A percentile compares a stretch with the other conserved stretches of the same genome.
Evolutionary conservation across 1,140 invertebrate genomes (phyloP).

Genomic region (Ridgeia piscesae): DNA sequence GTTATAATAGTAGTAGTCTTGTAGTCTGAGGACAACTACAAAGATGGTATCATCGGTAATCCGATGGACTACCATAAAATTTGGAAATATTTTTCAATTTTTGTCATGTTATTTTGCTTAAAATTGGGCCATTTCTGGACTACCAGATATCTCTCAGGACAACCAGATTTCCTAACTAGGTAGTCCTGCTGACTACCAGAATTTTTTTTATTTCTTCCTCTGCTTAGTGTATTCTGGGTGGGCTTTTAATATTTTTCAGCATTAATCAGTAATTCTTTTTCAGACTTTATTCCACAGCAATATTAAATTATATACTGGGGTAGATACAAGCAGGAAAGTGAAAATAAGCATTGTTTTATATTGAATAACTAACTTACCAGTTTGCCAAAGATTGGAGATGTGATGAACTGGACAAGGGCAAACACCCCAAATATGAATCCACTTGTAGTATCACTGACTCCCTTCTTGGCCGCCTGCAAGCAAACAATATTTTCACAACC

Average conservation of each 20-base stretch:
- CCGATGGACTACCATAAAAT: no score
- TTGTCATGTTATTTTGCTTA: no score
- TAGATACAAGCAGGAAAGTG: not conserved
- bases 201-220: no score
- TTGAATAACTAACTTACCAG: conserved; percentile 61
- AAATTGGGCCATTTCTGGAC: no score
- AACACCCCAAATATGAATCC: conserved; percentile 20
- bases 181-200: no score
- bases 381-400: conserved; percentile 62
- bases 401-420: conserved; percentile 13
- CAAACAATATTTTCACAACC: not conserved
- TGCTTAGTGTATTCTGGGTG: no score
- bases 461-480: conserved; percentile 62
- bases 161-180: no score
- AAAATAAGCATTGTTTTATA: not conserved
- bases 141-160: no score
- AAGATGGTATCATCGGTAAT: no score
- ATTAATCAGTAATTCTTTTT: not conserved
- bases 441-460: conserved; percentile 12
- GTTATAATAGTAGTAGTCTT: no score
- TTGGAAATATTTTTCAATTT: no score
- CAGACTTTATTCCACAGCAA: not conserved
- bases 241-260: not conserved
- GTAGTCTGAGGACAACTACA: no score
- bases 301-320: not conserved